Percentiles rank a stretch among this genome's conserved stretches.
Evolutionary conservation across 2,113 vertebrate genomes (phyloP).

Genomic region (Eurystomus gularis): DNA sequence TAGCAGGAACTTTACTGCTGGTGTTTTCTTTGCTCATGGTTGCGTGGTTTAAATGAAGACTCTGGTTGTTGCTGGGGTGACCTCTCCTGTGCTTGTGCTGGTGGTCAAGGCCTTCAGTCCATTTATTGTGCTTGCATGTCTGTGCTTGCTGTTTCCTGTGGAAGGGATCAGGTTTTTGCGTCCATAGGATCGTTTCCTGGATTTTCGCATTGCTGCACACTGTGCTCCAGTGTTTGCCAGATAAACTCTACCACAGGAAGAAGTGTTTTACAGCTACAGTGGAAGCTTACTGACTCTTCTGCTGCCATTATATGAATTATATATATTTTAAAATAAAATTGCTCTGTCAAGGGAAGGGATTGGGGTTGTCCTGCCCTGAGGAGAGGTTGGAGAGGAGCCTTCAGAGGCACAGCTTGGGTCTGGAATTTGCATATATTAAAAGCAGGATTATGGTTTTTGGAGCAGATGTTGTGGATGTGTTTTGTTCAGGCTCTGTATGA

Average conservation of each 20-base stretch:
- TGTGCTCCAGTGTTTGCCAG: not conserved
- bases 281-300: not conserved
- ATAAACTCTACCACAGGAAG: rapidly evolving
- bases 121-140: not conserved
- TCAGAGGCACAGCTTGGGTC: not conserved
- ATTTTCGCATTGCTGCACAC: not conserved
- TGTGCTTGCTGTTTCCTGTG: not conserved
- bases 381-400: not conserved
- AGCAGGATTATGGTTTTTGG: not conserved
- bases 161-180: not conserved
- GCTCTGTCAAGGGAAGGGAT: not conserved
- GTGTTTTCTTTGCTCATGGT: not conserved
- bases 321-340: not conserved
- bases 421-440: not conserved
- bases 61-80: not conserved
- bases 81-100: not conserved
- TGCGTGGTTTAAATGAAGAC: not conserved
- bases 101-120: not conserved
- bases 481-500: not conserved
- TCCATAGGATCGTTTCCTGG: rapidly evolving
- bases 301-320: not conserved
- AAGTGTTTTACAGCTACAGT: not conserved
- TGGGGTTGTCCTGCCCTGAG: not conserved
- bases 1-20: not conserved
- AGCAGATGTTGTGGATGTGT: not conserved